Base-by-base conservation (phyloP, 2,113 vertebrate species). In the Chrysemys picta region DNA sequence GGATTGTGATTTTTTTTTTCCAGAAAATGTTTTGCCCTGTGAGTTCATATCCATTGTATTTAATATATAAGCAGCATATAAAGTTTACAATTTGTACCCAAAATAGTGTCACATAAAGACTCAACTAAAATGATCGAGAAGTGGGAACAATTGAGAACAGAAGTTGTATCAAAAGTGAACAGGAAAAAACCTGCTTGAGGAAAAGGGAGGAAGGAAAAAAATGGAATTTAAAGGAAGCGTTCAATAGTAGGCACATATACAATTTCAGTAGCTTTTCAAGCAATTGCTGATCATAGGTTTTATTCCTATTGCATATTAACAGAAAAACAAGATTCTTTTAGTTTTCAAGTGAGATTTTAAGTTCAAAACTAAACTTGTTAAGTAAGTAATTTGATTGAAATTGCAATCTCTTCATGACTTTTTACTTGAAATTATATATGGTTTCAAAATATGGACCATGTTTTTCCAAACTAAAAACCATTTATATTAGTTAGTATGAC, bases 81-180 rank as follows among this genome's bases (percentile, higher is more conserved):
- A 91, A 91, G 82, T 79, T 97, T 90, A 92, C 85, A 92, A 47
- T 62, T 92, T 85, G 5, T 88, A 96, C 84, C 54, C 24, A 92
- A 97, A 97, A 72, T 47, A 76, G 81, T 62, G 24, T 76, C 47
- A 88, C 29, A 50, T 53, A 88, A 82, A 85, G 35, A 72, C 81
- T 96, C 85, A 91, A 80, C 79, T 24, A 80, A 96, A 95, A 80
- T 35, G 86, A 93, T 85, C 47, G 10, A 4, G 88, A 98, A 96
- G 88, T 6, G 6, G 91, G 79, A 82, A 82, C 50, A 62, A 96
- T 35, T 54, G n/a, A 96, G 84, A 91, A 91, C 22, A 85, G 72
- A 88, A 89, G 87, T 9, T 24, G 45, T n/a, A 93, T 89, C 42
- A 88, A 97, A 84, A 96, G 85, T 54, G 59, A 95, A 38, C 53